Evolutionary conservation across 2,797 vertebrate species (phyloP), one percentile per base, ranked within the genome.

Genomic region (Passerculus sandwichensis): DNA sequence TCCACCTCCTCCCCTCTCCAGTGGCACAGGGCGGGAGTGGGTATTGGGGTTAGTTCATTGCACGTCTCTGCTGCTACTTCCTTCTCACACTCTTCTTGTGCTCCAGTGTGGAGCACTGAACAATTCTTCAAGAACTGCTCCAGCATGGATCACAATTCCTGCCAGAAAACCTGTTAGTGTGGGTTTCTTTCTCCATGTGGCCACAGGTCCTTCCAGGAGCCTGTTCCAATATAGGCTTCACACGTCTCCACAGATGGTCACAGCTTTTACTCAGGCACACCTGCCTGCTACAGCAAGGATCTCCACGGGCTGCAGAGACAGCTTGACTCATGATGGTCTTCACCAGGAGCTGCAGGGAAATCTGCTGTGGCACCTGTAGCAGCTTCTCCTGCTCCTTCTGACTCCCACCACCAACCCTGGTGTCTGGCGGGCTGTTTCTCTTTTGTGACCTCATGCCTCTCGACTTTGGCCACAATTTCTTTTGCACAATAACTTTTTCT

Each of bases 401-500:
- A 44, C 18, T 23, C 32, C 15, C 12, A 67, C 13, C 27, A 27
- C 32, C n/a, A 50, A 4, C 7, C 15, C 14, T 47, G 18, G 10
- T 42, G 42, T 27, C 26, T 32, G 22, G 16, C 54, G 18, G 22
- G 15, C 26, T 40, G 21, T 67, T 81, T 42, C 17, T 61, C 12
- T 42, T 30, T 40, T 1, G 1, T 23, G 36, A 56, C 6, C 9
- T 75, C 42, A 56, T 13, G 8, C 9, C 7, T 48, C 47, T 75
- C 19, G 36, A 42, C 15, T 42, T 40, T 20, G 36, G 9, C 70
- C 42, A 29, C 36, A 69, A 29, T 62, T 62, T 47, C 19, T 69
- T 47, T 9, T 9, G 4, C 15, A 18, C 5, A 17, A 6, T 20
- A 54, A 32, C 7, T 16, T 62, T 32, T 10, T 2, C 1, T 32